Evolutionary conservation across 2,113 vertebrate species (phyloP).

Genomic region (Uria aalge): DNA sequence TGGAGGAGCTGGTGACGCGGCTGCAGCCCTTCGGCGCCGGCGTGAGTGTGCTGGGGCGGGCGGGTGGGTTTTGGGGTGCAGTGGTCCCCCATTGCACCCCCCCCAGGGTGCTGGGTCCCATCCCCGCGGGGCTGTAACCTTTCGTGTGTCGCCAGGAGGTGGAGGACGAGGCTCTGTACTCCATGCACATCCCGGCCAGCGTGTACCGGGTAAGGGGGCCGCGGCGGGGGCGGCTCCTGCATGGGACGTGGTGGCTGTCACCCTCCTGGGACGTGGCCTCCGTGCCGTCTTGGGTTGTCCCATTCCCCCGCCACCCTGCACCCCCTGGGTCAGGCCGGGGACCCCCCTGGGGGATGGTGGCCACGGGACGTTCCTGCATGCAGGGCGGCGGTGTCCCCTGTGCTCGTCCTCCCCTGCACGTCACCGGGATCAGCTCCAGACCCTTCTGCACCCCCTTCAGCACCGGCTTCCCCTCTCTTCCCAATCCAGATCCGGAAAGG

Average conservation of each 20-base stretch:
- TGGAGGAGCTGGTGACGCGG: constrained; percentile 86
- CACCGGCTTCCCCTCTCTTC: not conserved
- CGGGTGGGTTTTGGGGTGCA: not conserved
- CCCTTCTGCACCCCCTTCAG: not conserved
- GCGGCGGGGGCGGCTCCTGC: not conserved
- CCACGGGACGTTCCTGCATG: not conserved
- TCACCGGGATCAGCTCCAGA: not conserved
- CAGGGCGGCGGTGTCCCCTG: not conserved
- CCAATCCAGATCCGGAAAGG: constrained; percentile 88
- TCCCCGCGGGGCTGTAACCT: not conserved
- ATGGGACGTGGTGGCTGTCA: not conserved
- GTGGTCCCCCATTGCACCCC: not conserved
- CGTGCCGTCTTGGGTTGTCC: not conserved
- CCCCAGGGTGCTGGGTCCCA: not conserved
- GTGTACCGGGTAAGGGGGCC: constrained; percentile 75
- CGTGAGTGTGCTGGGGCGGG: constrained; percentile 76
- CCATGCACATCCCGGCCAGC: constrained; percentile 70
- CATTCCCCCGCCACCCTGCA: not conserved
- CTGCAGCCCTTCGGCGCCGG: constrained; percentile 89
- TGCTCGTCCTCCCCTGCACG: not conserved
- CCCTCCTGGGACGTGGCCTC: not conserved
- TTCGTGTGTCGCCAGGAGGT: constrained; percentile 64
- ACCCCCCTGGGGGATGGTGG: not conserved
- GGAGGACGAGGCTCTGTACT: constrained; percentile 75
- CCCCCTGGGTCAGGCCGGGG: not conserved